These are phyloP conservation scores for Mobula birostris DNA, from an alignment of 2,113 vertebrate species.

Conservation along the genomic window DNA sequence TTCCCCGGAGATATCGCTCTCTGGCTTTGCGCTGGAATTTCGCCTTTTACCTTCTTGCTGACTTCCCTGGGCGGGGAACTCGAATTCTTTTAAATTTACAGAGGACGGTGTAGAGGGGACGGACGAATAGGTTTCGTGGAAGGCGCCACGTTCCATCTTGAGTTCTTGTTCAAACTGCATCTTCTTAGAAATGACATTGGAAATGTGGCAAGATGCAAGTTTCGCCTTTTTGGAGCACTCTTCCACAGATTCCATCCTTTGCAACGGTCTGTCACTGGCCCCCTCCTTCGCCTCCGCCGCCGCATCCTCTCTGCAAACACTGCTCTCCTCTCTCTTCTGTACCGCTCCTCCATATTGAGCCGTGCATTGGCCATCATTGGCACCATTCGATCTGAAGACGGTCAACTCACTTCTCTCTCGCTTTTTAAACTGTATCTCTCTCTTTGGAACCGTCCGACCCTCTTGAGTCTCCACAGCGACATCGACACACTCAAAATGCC, in stretches of 20 bases:
- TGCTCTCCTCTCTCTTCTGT: not conserved
- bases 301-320: not conserved
- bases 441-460: slow-evolving; percentile 81
- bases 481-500: slow-evolving; percentile 75
- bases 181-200: slow-evolving; percentile 79
- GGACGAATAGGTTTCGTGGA: slow-evolving; percentile 39
- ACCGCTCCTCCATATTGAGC: not conserved
- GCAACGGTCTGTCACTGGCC: slow-evolving; percentile 52
- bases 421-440: slow-evolving; percentile 82
- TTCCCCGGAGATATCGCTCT: not conserved
- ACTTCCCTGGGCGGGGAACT: slow-evolving; percentile 41
- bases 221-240: slow-evolving; percentile 62
- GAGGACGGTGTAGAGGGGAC: slow-evolving; percentile 31
- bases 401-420: slow-evolving; percentile 54
- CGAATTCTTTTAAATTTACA: slow-evolving; percentile 26
- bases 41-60: not conserved
- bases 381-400: slow-evolving; percentile 50
- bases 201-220: slow-evolving; percentile 76
- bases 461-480: slow-evolving; percentile 72
- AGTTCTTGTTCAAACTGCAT: slow-evolving; percentile 60
- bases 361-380: slow-evolving; percentile 37
- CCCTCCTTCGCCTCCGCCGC: slow-evolving; percentile 41
- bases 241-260: slow-evolving; percentile 75
- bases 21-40: not conserved
- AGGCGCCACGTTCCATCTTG: slow-evolving; percentile 51